These are phyloP conservation scores for Zoanthus sansibaricus DNA, from an alignment of 92 coral and sea anemone species.

Conservation along the genomic window DNA sequence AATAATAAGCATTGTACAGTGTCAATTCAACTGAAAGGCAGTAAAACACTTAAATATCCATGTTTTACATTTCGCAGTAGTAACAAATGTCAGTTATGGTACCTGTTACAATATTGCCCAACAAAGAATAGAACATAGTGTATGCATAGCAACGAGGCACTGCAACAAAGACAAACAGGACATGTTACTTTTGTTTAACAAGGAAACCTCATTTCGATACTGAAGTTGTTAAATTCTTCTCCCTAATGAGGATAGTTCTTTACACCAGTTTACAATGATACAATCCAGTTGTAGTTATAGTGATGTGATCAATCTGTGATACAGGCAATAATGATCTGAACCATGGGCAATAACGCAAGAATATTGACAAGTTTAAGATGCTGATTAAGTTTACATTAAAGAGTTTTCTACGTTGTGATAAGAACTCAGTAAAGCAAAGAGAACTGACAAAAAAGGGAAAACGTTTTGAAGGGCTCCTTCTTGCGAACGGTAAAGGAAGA, in stretches of 20 bases:
- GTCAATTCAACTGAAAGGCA: no score
- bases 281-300: background rate
- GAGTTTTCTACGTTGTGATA: background rate
- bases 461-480: background rate
- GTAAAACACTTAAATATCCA: no score
- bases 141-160: background rate
- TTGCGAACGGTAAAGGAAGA: background rate
- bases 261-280: background rate
- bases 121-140: background rate
- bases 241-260: background rate
- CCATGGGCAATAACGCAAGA: background rate
- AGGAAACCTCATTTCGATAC: background rate
- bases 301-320: constrained; percentile 24
- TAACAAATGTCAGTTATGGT: background rate
- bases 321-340: background rate
- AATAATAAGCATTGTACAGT: no score
- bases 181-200: background rate
- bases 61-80: no score
- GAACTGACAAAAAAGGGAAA: no score
- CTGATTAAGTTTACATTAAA: background rate
- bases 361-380: background rate
- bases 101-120: background rate
- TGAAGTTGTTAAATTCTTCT: background rate
- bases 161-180: background rate
- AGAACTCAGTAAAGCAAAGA: background rate